Evolutionary conservation across 1,140 invertebrate species (phyloP), one percentile per base, ranked within the genome.

Genomic region (Dolichoris vasculosae): DNA sequence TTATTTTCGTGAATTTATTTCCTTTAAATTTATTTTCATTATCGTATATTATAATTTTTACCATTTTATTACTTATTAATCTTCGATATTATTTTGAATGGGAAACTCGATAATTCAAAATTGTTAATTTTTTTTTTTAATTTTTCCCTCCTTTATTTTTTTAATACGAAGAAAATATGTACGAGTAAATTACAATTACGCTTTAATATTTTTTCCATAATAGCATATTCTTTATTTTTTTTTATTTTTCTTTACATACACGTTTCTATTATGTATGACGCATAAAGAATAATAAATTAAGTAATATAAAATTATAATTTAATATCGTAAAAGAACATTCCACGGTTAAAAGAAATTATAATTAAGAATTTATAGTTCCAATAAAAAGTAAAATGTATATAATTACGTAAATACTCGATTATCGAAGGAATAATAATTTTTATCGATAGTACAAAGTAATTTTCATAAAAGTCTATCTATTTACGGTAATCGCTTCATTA

Each of bases 401-500:
- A 63, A 63, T 8, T 13, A 64, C 15, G 32, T 35, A 35, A 67
- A 35, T 32, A 67, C 15, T 30, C 30, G 35, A 4, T 67, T 11
- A 32, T 13, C 35, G 13, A 73, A 73, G 30, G 9, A 40, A 73
- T 73, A 43, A 76, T 48, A 30, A 48, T 76, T 76, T 48, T 76
- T 48, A 76, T 48, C 2, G 8, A 48, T 46, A 15, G 26, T 46
- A 51, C 30, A 77, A 51, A 51, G 46, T 32, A 6, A 6, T 32
- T 51, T 77, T 51, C 32, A 15, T 35, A 46, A 67, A 15, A 43
- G 11, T 63, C 35, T 43, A 46, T 43, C 38, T 59, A n/a, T 63
- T 82, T 55, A 63, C 71, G 26, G 51, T 63, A 83, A 63, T 76
- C 26, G 7, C 82, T 76, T 76, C 51, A 46, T 63, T 73, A 76